Evolutionary conservation across 2,113 vertebrate genomes (phyloP), one percentile per base, ranked within the genome.

Genomic region (Nycticorax nycticorax): DNA sequence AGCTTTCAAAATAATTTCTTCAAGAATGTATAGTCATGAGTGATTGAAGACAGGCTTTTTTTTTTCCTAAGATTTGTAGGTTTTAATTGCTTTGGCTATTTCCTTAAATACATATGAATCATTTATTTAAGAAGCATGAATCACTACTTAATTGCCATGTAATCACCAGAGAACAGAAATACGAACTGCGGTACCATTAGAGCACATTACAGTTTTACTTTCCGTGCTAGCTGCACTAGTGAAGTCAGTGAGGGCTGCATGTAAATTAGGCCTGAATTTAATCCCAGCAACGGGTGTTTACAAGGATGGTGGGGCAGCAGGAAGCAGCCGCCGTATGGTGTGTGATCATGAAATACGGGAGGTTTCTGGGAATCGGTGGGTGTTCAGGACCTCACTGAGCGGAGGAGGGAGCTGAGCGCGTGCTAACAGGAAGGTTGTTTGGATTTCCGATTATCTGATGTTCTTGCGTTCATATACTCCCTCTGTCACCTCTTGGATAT

Each of bases 401-500:
- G 10, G 93, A 96, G 72, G 88, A 92, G 81, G 81, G 37, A 89
- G 68, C 43, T 43, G 27, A 89, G 57, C 1, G 0, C 85, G 79
- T 50, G 66, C 76, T 90, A 47, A 93, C 72, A 88, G 83, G 72
- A 93, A 84, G 32, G 69, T 72, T 80, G 39, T 81, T 94, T 92
- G 72, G 64, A 62, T 93, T 95, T 89, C 76, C 0, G 0, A 57
- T 77, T 93, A 84, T 91, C 79, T 85, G 62, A 60, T 21, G 7
- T 87, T 84, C 85, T 92, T 69, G 27, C 48, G 17, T 78, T 91
- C 37, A 22, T 57, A 33, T 55, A 71, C 88, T 95, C 72, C 67
- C 60, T 82, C 66, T 94, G 62, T 82, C 59, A 92, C 85, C 35
- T 90, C 88, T 53, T 88, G 67, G 72, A 57, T 92, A 92, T 89